A percentile compares a stretch with the other conserved stretches of the same genome.
phyloP scores from a whole-genome alignment of 2,113 vertebrate genomes.

The Chaetodon trifascialis region DNA sequence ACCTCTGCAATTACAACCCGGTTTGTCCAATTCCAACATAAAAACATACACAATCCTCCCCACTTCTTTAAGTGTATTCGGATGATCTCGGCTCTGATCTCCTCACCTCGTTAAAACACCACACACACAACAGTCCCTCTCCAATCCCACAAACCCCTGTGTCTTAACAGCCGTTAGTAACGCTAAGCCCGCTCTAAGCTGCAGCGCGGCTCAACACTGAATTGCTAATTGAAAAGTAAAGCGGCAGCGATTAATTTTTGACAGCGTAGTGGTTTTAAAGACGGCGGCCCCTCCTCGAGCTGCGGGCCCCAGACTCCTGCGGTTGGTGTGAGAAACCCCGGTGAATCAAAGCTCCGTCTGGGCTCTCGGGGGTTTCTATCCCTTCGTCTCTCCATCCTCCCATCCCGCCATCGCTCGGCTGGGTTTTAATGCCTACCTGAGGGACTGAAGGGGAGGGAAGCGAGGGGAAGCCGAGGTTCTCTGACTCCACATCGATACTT shows the following conservation, averaged over 20 bases:
- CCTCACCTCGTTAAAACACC: conserved; percentile 57
- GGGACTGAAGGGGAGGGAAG: conserved; percentile 62
- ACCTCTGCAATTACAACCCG: not conserved
- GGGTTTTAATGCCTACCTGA: conserved; percentile 78
- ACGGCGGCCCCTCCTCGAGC: conserved; percentile 26
- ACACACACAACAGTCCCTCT: conserved; percentile 24
- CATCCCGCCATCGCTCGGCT: conserved; percentile 55
- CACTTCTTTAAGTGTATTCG: conserved; percentile 51
- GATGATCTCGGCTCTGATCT: conserved; percentile 33
- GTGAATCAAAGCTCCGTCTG: conserved; percentile 69
- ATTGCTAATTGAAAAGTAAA: conserved; percentile 82
- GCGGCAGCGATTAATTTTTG: conserved; percentile 74
- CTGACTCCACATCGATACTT: conserved; percentile 75
- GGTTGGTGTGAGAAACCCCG: conserved; percentile 71
- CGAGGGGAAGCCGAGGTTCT: conserved; percentile 63
- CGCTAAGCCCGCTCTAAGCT: conserved; percentile 79
- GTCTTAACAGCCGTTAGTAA: conserved; percentile 78
- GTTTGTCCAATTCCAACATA: not conserved
- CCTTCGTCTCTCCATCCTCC: conserved; percentile 35
- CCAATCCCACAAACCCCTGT: conserved; percentile 61
- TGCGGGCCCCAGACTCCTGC: not conserved
- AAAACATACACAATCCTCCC: not conserved
- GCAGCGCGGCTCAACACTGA: conserved; percentile 57
- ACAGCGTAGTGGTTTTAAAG: conserved; percentile 67
- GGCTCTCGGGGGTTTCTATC: conserved; percentile 48